phyloP scores from a whole-genome alignment of 2,113 vertebrate genomes.

The Romanogobio albipinnatus region DNA sequence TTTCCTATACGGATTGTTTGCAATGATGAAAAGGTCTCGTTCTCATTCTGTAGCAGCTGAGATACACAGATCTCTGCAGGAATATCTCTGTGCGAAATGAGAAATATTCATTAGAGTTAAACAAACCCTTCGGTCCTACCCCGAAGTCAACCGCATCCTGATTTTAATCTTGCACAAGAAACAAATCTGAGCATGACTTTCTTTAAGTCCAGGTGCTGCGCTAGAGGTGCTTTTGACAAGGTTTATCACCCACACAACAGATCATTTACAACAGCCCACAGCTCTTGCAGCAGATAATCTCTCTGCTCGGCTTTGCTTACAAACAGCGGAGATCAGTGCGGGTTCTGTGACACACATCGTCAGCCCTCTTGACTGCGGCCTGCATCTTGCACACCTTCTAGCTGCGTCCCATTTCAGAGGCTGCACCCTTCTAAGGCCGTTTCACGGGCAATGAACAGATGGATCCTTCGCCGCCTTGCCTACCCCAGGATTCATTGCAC shows the following conservation, averaged over 20 bases:
- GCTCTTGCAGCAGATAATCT: conserved; percentile 59
- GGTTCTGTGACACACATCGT: conserved; percentile 55
- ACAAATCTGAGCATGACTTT: conserved; percentile 51
- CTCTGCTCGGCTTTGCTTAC: conserved; percentile 53
- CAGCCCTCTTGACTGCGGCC: conserved; percentile 36
- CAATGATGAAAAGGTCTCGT: background rate
- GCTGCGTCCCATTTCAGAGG: too few species aligned
- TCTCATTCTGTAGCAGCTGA: background rate
- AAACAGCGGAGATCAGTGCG: conserved; percentile 55
- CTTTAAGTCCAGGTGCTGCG: conserved; percentile 49
- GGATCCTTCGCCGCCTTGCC: too few species aligned
- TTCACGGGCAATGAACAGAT: too few species aligned
- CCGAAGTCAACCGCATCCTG: conserved; percentile 56
- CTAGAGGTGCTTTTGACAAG: conserved; percentile 58
- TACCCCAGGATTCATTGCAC: too few species aligned
- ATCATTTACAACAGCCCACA: conserved; percentile 62
- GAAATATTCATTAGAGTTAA: conserved; percentile 43
- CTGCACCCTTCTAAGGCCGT: too few species aligned
- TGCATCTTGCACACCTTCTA: conserved; percentile 9
- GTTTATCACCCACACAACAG: conserved; percentile 61
- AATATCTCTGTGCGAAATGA: conserved; percentile 43
- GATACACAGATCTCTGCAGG: conserved; percentile 4
- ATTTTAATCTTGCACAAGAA: conserved; percentile 56
- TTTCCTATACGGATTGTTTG: conserved; percentile 11
- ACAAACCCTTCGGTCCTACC: conserved; percentile 46